Percentiles rank a stretch among this genome's conserved stretches.
Conservation (phyloP, 2,797 vertebrate species). For the Sebastes itinus region DNA sequence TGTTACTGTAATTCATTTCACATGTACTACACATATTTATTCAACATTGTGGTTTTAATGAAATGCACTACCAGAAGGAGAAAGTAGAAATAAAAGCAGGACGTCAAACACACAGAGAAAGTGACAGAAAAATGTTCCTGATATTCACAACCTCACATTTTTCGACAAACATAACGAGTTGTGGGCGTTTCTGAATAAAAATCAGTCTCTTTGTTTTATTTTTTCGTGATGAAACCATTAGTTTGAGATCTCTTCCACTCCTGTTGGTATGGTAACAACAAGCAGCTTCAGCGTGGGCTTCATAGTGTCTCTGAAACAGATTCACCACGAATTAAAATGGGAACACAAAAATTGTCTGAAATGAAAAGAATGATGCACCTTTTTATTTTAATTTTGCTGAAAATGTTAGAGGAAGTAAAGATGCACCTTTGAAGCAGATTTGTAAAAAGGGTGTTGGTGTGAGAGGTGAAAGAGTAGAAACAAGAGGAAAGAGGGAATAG, state of each 20-base stretch:
- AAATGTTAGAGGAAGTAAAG: background rate
- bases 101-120: background rate
- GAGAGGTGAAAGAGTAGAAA: background rate
- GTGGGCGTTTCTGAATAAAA: background rate
- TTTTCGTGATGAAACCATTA: background rate
- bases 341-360: constrained; percentile 1
- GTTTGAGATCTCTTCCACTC: background rate
- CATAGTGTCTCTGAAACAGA: background rate
- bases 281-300: background rate
- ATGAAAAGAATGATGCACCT: background rate
- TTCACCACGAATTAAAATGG: constrained; percentile 4
- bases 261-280: background rate
- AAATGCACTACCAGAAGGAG: background rate
- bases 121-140: background rate
- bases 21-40: too few species aligned
- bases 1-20: too few species aligned
- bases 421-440: background rate
- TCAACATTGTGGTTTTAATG: background rate
- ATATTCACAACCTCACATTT: background rate
- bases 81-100: background rate
- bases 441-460: background rate
- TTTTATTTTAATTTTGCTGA: background rate
- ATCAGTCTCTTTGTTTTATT: background rate
- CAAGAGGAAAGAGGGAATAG: background rate
- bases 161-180: background rate